A percentile compares a stretch with the other conserved stretches of the same genome.
phyloP scores from a whole-genome alignment of 2,888 invertebrate species.

The Tipula unca region DNA sequence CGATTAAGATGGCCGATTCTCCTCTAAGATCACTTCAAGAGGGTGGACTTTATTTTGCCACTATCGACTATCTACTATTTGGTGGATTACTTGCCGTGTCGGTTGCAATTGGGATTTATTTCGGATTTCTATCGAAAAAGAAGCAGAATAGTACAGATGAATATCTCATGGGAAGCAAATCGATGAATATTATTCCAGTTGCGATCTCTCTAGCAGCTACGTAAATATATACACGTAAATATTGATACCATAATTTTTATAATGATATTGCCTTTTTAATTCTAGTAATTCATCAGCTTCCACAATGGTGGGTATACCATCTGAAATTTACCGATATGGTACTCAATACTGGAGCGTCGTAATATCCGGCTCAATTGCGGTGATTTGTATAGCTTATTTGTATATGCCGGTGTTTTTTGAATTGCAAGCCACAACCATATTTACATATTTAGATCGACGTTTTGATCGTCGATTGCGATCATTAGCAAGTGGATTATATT shows the following conservation, averaged over 20 bases:
- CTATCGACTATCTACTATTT: no score
- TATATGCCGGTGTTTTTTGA: constrained; percentile 61
- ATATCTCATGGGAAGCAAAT: background rate
- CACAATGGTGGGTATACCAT: background rate
- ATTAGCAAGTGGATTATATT: constrained; percentile 51
- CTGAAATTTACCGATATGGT: background rate
- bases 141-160: background rate
- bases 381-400: constrained; percentile 27
- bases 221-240: background rate
- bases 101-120: background rate
- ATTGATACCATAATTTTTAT: no score
- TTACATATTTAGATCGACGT: constrained; percentile 57
- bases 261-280: no score
- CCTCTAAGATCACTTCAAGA: no score
- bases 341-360: background rate
- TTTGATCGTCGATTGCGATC: constrained; percentile 52
- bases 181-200: background rate
- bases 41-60: no score
- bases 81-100: background rate
- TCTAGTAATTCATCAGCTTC: constrained; percentile 14
- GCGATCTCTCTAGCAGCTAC: background rate
- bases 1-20: no score
- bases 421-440: constrained; percentile 59
- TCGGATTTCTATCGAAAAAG: background rate
- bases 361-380: background rate